Conservation (phyloP, 2,888 invertebrate species). For the Gerris lacustris region DNA sequence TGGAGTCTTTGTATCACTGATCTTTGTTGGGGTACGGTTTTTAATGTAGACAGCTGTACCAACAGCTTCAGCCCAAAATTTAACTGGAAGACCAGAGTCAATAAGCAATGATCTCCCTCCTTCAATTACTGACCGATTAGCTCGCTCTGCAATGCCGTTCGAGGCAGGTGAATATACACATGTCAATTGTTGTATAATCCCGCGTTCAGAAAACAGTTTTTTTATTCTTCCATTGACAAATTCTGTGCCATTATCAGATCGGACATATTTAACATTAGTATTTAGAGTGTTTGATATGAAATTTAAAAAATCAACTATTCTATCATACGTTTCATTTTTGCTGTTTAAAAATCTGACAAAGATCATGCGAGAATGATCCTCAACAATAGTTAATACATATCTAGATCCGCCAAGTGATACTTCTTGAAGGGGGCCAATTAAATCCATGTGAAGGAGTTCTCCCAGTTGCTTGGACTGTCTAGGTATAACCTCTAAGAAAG, state of each 20-base stretch:
- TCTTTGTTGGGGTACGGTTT: not conserved
- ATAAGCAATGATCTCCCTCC: not conserved
- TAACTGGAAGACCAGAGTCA: not conserved
- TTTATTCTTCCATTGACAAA: not conserved
- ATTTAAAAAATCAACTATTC: not conserved
- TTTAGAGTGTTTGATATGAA: not conserved
- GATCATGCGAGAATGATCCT: not conserved
- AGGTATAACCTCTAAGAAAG: not conserved
- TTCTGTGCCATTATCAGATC: conserved; percentile 1
- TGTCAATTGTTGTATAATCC: not conserved
- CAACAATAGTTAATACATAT: not conserved
- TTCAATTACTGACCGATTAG: not conserved
- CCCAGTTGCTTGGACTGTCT: not conserved
- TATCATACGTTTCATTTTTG: not conserved
- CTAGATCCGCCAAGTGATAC: not conserved
- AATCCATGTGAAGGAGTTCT: not conserved
- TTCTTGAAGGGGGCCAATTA: not conserved
- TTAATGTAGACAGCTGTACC: not conserved
- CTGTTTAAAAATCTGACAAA: not conserved
- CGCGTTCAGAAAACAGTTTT: not conserved
- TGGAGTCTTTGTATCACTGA: not conserved
- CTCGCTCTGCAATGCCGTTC: not conserved
- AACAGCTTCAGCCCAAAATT: not conserved
- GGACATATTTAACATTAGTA: not conserved
- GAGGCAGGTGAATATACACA: not conserved